phyloP scores from a whole-genome alignment of 2,888 invertebrate genomes.

The Halictus ligatus region DNA sequence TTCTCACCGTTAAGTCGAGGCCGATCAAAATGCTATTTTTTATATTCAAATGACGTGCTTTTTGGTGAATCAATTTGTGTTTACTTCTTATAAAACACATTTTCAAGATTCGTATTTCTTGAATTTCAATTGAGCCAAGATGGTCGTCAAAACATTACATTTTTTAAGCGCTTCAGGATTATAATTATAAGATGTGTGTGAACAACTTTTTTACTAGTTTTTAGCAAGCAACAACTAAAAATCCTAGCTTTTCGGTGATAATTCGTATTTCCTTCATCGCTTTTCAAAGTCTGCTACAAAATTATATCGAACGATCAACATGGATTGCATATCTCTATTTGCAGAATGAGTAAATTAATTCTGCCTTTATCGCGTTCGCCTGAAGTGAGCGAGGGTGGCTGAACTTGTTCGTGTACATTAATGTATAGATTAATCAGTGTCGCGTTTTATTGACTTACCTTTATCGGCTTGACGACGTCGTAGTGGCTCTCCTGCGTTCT shows the following conservation, averaged over 20 bases:
- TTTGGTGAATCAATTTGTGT: not conserved
- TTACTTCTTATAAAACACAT: not conserved
- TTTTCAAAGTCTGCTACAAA: not conserved
- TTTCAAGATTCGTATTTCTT: not conserved
- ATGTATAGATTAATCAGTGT: constrained; percentile 3
- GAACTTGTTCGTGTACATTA: not conserved
- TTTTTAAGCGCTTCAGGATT: not conserved
- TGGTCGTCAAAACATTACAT: not conserved
- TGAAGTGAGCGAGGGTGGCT: not conserved
- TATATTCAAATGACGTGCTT: not conserved
- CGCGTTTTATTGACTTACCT: constrained; percentile 75
- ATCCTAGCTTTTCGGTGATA: not conserved
- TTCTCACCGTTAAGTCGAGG: not conserved
- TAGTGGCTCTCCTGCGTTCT: constrained; percentile 82
- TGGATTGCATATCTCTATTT: not conserved
- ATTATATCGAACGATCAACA: constrained; percentile 9
- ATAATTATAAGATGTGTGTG: not conserved
- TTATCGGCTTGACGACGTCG: constrained; percentile 82
- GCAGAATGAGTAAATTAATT: constrained; percentile 16
- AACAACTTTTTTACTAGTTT: no score
- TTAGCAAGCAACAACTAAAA: no score
- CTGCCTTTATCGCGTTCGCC: not conserved
- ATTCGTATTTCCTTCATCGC: not conserved
- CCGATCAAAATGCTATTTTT: not conserved
- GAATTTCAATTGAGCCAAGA: not conserved